Evolutionary conservation across 2,797 vertebrate genomes (phyloP), one percentile per base, ranked within the genome.

Genomic region (Hozukius guyotensis): DNA sequence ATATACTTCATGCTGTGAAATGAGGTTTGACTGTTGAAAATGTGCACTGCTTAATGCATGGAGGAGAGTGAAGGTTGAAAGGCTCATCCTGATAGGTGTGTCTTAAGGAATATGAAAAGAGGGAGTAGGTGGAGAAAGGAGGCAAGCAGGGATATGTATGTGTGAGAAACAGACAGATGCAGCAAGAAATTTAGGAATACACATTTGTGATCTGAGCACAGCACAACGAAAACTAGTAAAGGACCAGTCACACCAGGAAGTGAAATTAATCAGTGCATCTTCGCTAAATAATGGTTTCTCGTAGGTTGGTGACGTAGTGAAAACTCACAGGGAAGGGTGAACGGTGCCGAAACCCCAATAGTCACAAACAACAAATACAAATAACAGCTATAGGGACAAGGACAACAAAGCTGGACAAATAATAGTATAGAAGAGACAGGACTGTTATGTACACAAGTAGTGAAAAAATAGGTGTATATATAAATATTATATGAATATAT

Each of bases 1-100:
- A 69, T 60, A 56, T 46, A 72, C 66, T 72, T 82, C 71, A 56
- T 85, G 76, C 81, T 91, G 83, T 87, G 79, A 91, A 92, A 93
- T 86, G 73, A 80, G 83, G 56, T 77, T 74, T 91, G 81, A 83
- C 83, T 80, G 80, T 84, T 75, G 71, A 70, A 89, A 88, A 90
- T 86, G 79, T 90, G 83, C 77, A 66, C 82, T 71, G 74, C 60
- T 89, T 77, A 85, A 87, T 62, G 78, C 72, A 69, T 68, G 46
- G 65, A 68, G 57, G 65, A 79, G 63, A 81, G 67, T 38, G 72
- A 83, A 75, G 64, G 64, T 71, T 71, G 53, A 88, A 87, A 91
- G 56, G 56, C 70, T 80, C 72, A 27, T 83, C 18, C 60, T 83
- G 31, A 76, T 75, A 66, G 75, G 79, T 70, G 75, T 49, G 25